A percentile compares a stretch with the other conserved stretches of the same genome.
Evolutionary conservation across 2,888 invertebrate species (phyloP).

Genomic region (Myopa testacea): DNA sequence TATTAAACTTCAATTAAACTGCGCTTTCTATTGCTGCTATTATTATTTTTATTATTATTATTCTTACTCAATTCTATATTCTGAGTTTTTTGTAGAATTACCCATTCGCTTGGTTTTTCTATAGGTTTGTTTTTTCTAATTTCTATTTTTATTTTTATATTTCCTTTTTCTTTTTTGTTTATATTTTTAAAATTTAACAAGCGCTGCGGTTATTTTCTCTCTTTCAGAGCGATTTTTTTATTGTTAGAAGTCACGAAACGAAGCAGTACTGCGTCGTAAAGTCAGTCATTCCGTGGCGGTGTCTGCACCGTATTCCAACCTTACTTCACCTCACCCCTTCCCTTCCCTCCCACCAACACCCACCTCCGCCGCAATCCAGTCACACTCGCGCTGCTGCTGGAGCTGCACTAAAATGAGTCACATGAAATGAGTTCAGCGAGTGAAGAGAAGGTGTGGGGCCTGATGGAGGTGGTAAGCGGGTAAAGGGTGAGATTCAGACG

Average conservation of each 20-base stretch:
- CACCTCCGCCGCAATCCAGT: not conserved
- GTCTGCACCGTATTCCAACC: conserved; percentile 3
- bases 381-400: not conserved
- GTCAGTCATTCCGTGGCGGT: conserved; percentile 27
- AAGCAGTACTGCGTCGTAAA: conserved; percentile 30
- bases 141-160: not conserved
- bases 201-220: conserved; percentile 27
- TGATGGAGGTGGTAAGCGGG: not conserved
- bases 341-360: not conserved
- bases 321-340: not conserved
- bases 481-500: too few species aligned
- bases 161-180: not conserved
- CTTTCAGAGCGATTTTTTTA: conserved; percentile 16
- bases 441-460: not conserved
- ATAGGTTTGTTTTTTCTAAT: not conserved
- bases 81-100: too few species aligned
- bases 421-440: not conserved
- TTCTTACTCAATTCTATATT: too few species aligned
- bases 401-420: not conserved
- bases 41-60: too few species aligned
- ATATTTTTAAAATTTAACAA: not conserved
- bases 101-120: not conserved
- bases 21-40: too few species aligned
- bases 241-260: conserved; percentile 40
- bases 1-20: too few species aligned